Conservation (phyloP, 2,113 vertebrate species). For the Proterorhinus semilunaris region DNA sequence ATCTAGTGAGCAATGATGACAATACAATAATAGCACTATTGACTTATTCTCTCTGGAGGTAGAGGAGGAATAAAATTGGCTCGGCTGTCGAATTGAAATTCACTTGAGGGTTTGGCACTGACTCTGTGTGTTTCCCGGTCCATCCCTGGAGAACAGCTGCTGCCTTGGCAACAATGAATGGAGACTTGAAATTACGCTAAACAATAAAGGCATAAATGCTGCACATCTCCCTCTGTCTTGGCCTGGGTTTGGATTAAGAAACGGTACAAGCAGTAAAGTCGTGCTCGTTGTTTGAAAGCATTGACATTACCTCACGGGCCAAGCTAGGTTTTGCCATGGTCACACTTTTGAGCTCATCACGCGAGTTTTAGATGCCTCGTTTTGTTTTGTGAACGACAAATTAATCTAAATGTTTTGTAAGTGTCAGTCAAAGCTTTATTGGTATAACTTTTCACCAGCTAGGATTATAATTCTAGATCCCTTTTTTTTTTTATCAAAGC, state of each 20-base stretch:
- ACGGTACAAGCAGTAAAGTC: conserved; percentile 37
- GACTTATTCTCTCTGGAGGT: conserved; percentile 55
- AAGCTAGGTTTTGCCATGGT: background rate
- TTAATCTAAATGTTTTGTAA: background rate
- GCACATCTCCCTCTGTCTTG: conserved; percentile 36
- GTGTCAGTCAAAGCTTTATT: background rate
- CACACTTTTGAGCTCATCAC: background rate
- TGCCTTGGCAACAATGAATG: conserved; percentile 58
- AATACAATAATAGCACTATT: conserved; percentile 60
- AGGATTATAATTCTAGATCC: background rate
- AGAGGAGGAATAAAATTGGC: conserved; percentile 52
- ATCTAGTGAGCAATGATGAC: conserved; percentile 52
- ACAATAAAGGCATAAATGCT: conserved; percentile 47
- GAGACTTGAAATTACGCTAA: conserved; percentile 40
- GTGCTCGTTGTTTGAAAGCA: background rate
- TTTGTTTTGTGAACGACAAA: background rate
- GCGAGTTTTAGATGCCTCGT: too few relatives aligned
- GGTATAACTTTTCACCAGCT: background rate
- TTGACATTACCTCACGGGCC: background rate
- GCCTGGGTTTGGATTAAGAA: conserved; percentile 30
- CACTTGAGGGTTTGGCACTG: conserved; percentile 51
- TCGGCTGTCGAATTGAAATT: conserved; percentile 50
- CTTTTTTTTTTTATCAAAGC: background rate
- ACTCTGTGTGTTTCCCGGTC: conserved; percentile 30
- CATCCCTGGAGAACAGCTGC: conserved; percentile 54